phyloP scores from a whole-genome alignment of 2,888 invertebrate species.

The Microplitis manilae region DNA sequence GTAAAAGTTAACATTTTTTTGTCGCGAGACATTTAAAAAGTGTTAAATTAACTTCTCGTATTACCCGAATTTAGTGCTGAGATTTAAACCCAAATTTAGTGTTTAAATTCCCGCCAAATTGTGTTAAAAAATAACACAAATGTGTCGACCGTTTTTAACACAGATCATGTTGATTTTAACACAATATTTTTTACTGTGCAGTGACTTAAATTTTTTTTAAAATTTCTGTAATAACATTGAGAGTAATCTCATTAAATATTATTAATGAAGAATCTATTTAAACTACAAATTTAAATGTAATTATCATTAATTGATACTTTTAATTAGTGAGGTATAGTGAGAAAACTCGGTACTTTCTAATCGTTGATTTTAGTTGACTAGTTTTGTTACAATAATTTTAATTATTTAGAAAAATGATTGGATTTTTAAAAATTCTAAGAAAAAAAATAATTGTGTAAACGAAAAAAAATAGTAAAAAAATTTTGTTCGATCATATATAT shows the following conservation, averaged over 20 bases:
- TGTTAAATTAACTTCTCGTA: too few relatives aligned
- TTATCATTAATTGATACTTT: background rate
- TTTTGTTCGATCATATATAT: too few relatives aligned
- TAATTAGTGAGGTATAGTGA: slow-evolving; percentile 9
- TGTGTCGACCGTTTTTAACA: too few relatives aligned
- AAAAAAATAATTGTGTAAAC: background rate
- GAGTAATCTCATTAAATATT: background rate
- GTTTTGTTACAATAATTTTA: slow-evolving; percentile 2
- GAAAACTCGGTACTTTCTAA: slow-evolving; percentile 22
- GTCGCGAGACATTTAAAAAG: too few relatives aligned
- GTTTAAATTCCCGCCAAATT: too few relatives aligned
- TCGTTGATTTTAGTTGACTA: slow-evolving; percentile 24
- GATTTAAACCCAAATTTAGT: too few relatives aligned
- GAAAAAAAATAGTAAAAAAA: too few relatives aligned
- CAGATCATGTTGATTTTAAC: too few relatives aligned
- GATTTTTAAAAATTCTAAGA: background rate
- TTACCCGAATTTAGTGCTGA: too few relatives aligned
- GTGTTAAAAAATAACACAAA: too few relatives aligned
- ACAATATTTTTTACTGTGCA: too few relatives aligned
- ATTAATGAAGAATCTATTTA: slow-evolving; percentile 11
- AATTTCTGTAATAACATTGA: background rate
- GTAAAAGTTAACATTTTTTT: too few relatives aligned
- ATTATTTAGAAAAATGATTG: background rate
- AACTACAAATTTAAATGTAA: background rate
- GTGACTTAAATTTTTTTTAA: background rate